Evolutionary conservation across 2,113 vertebrate genomes (phyloP).

Genomic region (Phylloscopus trochilus): DNA sequence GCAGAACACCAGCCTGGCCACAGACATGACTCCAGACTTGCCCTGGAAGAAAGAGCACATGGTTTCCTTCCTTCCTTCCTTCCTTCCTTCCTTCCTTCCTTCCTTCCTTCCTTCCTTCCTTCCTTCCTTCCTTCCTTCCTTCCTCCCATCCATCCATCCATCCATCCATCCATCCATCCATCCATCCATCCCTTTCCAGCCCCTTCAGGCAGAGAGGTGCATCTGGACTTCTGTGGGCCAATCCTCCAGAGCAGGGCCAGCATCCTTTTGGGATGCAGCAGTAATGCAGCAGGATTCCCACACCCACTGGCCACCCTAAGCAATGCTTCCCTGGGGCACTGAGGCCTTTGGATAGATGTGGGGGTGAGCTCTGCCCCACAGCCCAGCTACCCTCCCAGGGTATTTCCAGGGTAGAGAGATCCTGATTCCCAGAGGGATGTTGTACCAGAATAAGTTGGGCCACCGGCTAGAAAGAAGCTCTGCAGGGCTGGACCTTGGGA

Average conservation of each 20-base stretch:
- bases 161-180: neutral
- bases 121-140: neutral
- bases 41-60: neutral
- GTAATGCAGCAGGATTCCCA: neutral
- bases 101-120: neutral
- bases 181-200: neutral
- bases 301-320: neutral
- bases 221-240: neutral
- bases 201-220: neutral
- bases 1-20: neutral
- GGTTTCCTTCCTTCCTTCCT: neutral
- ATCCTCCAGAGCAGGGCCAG: neutral
- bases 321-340: neutral
- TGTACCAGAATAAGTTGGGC: neutral
- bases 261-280: neutral
- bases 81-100: no score
- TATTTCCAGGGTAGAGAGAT: neutral
- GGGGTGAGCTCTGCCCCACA: neutral
- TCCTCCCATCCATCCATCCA: no score
- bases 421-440: neutral
- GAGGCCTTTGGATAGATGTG: neutral
- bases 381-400: neutral
- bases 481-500: neutral
- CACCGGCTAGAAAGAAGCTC: neutral
- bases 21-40: neutral